Evolutionary conservation across 2,888 invertebrate genomes (phyloP).

Genomic region (Thecocarcelia acutangulata): DNA sequence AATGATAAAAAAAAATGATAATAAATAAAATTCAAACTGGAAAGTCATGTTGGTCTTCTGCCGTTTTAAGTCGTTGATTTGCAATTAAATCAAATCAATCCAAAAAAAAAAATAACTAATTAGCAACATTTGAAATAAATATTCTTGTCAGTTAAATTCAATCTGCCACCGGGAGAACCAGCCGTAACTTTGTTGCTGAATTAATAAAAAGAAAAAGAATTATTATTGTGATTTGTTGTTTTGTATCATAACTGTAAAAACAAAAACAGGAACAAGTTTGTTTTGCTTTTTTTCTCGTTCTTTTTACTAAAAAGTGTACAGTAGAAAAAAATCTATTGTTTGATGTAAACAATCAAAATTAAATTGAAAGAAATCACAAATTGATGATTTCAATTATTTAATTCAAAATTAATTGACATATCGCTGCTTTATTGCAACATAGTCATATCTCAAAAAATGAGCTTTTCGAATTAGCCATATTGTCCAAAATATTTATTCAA

Average conservation of each 20-base stretch:
- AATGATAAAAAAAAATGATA: background rate
- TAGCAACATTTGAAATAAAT: slow-evolving; percentile 8
- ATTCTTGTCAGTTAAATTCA: slow-evolving; percentile 16
- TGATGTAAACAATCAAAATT: background rate
- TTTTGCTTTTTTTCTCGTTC: too few relatives aligned
- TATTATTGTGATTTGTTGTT: too few relatives aligned
- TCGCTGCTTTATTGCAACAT: too few relatives aligned
- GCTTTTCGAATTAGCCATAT: too few relatives aligned
- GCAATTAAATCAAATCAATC: background rate
- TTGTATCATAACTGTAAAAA: too few relatives aligned
- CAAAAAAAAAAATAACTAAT: slow-evolving; percentile 7
- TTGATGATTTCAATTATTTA: background rate
- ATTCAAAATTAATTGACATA: background rate
- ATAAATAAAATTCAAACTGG: background rate
- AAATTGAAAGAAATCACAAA: background rate
- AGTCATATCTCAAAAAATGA: too few relatives aligned
- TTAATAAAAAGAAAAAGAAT: background rate
- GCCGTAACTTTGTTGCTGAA: background rate
- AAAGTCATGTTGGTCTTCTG: slow-evolving; percentile 6
- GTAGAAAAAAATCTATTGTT: background rate
- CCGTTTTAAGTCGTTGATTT: slow-evolving; percentile 7
- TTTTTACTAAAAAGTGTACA: background rate
- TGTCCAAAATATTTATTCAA: too few relatives aligned
- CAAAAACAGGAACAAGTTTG: too few relatives aligned
- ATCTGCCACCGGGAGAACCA: slow-evolving; percentile 14